phyloP scores from a whole-genome alignment of 2,113 vertebrate species.

The Microcebus lehilahytsara region DNA sequence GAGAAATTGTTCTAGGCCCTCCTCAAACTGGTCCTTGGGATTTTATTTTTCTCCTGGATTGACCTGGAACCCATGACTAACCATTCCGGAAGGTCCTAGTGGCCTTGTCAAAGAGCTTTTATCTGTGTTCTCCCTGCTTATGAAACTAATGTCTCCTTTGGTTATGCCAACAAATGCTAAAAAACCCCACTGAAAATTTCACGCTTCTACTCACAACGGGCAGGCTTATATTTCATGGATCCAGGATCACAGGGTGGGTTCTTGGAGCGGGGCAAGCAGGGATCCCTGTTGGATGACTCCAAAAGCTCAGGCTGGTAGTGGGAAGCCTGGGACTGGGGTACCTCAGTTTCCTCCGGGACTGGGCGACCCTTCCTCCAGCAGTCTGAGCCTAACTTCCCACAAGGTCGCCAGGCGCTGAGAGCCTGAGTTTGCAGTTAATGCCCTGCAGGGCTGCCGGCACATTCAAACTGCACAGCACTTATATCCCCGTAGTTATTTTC shows the following conservation, averaged over 20 bases:
- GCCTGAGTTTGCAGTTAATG: neutral
- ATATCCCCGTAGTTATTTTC: neutral
- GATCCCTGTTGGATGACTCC: neutral
- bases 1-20: neutral
- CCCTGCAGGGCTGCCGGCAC: no score
- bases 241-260: neutral
- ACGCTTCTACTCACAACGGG: neutral
- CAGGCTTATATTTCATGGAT: neutral
- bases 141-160: neutral
- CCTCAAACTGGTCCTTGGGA: neutral
- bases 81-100: neutral
- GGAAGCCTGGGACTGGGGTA: neutral
- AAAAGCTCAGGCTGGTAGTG: neutral
- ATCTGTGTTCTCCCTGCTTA: neutral
- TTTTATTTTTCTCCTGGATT: neutral
- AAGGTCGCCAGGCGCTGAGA: neutral
- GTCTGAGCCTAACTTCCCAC: neutral
- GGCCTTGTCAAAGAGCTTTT: neutral
- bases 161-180: neutral
- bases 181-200: neutral
- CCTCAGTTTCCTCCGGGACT: neutral
- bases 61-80: neutral
- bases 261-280: neutral
- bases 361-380: neutral
- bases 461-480: neutral